phyloP scores from a whole-genome alignment of 2,797 vertebrate species.

The Chiroxiphia lanceolata region DNA sequence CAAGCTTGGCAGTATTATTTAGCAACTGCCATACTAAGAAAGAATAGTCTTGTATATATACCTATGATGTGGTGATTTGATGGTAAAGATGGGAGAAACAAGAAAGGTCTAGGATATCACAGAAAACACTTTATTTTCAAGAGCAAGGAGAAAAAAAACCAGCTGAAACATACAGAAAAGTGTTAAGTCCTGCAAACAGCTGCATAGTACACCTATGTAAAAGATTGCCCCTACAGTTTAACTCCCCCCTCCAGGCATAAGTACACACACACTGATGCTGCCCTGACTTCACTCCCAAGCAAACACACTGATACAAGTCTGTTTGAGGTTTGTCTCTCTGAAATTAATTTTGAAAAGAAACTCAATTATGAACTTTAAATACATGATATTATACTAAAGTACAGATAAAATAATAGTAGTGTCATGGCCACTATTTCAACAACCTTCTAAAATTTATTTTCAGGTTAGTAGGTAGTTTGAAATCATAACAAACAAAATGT shows the following conservation, averaged over 20 bases:
- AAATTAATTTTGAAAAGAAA: neutral
- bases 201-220: neutral
- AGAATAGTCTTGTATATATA: neutral
- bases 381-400: neutral
- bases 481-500: neutral
- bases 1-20: neutral
- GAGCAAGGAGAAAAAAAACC: neutral
- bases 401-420: neutral
- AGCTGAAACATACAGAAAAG: neutral
- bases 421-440: neutral
- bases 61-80: neutral
- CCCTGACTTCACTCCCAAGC: neutral
- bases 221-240: neutral
- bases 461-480: neutral
- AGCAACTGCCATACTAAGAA: neutral
- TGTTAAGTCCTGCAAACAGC: neutral
- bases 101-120: neutral
- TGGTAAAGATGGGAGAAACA: accelerated
- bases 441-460: neutral
- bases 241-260: neutral
- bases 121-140: neutral
- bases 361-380: neutral
- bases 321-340: neutral
- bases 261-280: neutral
- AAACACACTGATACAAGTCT: neutral